Percentiles rank a stretch among this genome's conserved stretches.
phyloP scores from a whole-genome alignment of 2,113 vertebrate species.

The Hucho hucho region DNA sequence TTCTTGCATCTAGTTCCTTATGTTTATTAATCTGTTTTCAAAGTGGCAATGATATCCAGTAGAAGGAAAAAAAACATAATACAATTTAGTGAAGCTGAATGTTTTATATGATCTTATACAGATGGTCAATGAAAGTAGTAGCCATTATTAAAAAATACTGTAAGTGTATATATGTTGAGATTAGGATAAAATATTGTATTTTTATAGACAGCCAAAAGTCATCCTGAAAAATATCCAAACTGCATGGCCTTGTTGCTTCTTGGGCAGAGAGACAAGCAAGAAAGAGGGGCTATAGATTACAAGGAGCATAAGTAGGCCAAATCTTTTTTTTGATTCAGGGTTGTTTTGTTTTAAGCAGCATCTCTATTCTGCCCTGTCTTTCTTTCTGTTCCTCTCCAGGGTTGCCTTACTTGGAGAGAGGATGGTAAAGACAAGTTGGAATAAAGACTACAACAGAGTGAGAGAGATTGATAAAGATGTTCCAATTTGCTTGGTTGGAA shows the following conservation, averaged over 20 bases:
- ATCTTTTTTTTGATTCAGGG: background rate
- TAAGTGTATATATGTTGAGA: background rate
- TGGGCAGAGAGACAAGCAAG: background rate
- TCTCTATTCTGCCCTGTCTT: background rate
- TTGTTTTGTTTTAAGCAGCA: background rate
- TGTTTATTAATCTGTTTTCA: conserved; percentile 19
- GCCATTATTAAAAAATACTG: conserved; percentile 1
- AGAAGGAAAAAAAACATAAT: conserved; percentile 19
- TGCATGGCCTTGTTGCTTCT: background rate
- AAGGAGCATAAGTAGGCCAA: background rate
- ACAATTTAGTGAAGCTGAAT: conserved; percentile 5
- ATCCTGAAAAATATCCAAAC: conserved; percentile 4
- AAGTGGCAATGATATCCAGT: conserved; percentile 5
- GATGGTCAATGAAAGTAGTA: conserved; percentile 12
- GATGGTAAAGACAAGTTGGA: background rate
- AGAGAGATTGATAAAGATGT: background rate
- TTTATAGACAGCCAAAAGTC: conserved; percentile 6
- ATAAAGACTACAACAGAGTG: background rate
- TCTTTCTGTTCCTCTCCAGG: background rate
- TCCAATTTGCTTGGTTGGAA: background rate
- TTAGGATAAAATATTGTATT: too few species aligned
- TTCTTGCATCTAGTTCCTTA: background rate
- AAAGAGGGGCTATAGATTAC: background rate
- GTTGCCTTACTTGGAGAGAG: background rate
- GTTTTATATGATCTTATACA: conserved; percentile 23